A percentile compares a stretch with the other conserved stretches of the same genome.
Conservation (phyloP, 2,797 vertebrate genomes). For the Syncerus caffer region DNA sequence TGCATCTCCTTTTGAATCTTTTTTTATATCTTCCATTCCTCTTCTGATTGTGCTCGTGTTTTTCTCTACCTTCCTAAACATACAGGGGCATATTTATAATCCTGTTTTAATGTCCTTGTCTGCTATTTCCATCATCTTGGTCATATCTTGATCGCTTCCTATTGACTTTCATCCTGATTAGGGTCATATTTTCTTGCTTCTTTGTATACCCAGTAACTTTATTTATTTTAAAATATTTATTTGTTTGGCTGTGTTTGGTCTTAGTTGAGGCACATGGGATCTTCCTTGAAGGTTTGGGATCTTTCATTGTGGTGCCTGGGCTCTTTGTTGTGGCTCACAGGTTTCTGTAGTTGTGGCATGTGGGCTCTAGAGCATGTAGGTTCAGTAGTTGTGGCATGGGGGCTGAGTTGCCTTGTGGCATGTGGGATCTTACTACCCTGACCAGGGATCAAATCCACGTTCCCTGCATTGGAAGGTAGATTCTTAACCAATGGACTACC, state of each 20-base stretch:
- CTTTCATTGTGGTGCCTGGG: background rate
- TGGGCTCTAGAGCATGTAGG: background rate
- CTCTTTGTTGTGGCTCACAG: background rate
- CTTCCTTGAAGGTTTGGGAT: background rate
- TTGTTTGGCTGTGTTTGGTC: background rate
- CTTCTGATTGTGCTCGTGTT: background rate
- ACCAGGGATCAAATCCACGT: background rate
- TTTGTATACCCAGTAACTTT: background rate
- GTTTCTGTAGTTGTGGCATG: background rate
- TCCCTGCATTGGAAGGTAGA: background rate
- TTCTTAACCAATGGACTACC: background rate
- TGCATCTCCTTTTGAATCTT: background rate
- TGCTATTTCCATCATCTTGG: background rate
- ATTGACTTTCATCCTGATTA: background rate
- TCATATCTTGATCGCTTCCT: background rate
- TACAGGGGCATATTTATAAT: background rate
- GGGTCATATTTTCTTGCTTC: background rate
- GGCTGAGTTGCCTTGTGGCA: background rate
- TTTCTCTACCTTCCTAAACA: background rate
- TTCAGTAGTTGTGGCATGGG: background rate
- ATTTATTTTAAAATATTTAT: background rate
- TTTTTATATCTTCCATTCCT: background rate
- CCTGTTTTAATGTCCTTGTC: background rate
- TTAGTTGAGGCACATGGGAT: background rate
- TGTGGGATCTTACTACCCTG: background rate